Evolutionary conservation across 2,113 vertebrate genomes (phyloP).

Genomic region (Phyllopteryx taeniolatus): DNA sequence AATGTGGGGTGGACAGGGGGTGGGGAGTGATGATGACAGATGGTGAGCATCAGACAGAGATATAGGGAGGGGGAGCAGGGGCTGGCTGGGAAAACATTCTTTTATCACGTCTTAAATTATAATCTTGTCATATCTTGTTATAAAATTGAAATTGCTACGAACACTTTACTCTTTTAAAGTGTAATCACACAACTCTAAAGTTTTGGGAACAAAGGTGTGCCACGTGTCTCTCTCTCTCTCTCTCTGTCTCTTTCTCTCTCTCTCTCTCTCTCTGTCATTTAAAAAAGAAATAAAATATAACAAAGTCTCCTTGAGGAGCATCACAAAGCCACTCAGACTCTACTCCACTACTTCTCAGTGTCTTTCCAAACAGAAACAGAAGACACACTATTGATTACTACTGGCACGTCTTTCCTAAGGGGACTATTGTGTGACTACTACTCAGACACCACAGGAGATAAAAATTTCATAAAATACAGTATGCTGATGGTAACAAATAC

Average conservation of each 20-base stretch:
- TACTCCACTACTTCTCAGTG: background rate
- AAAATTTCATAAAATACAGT: slow-evolving; percentile 48
- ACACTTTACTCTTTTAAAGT: background rate
- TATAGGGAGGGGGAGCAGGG: slow-evolving; percentile 24
- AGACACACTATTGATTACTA: slow-evolving; percentile 56
- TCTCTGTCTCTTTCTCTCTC: background rate
- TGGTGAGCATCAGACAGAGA: slow-evolving; percentile 54
- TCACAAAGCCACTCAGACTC: background rate
- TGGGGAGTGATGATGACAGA: slow-evolving; percentile 51
- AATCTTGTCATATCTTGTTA: slow-evolving; percentile 4
- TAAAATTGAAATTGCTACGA: background rate
- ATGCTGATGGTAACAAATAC: slow-evolving; percentile 18
- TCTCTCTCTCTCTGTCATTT: background rate
- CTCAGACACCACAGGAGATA: slow-evolving; percentile 43
- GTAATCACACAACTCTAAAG: background rate
- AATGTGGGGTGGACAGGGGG: slow-evolving; percentile 56
- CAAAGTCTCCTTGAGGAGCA: background rate
- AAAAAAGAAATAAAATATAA: background rate
- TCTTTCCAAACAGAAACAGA: slow-evolving; percentile 37
- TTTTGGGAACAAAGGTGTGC: background rate
- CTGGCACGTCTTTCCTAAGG: slow-evolving; percentile 26
- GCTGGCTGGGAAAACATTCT: background rate
- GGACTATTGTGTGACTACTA: slow-evolving; percentile 46
- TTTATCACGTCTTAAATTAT: slow-evolving; percentile 6
- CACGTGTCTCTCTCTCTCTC: background rate